Percentiles rank a stretch among this genome's conserved stretches.
Conservation (phyloP, 2,113 vertebrate species). For the Zeus faber region DNA sequence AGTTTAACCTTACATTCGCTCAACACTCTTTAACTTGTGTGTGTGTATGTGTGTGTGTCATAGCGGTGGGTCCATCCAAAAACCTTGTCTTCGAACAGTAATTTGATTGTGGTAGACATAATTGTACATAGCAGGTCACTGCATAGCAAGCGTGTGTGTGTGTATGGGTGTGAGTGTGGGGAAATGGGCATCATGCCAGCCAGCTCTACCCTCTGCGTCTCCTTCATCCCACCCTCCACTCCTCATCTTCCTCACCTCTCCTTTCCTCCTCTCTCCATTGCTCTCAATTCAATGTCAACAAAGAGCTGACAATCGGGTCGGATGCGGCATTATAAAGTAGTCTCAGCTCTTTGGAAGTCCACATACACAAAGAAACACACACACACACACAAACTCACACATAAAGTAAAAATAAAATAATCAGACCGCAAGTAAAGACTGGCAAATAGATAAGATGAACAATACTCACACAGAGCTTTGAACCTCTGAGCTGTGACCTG, state of each 20-base stretch:
- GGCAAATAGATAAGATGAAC: not conserved
- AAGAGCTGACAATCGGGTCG: constrained; percentile 64
- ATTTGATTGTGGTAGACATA: constrained; percentile 61
- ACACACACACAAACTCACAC: constrained; percentile 1
- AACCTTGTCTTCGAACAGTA: constrained; percentile 56
- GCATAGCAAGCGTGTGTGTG: constrained; percentile 37
- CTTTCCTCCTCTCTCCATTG: constrained; percentile 5
- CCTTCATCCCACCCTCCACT: not conserved
- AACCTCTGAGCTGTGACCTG: too few species aligned
- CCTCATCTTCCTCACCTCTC: constrained; percentile 1
- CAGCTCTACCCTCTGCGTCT: not conserved
- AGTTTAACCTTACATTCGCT: too few species aligned
- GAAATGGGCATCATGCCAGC: not conserved
- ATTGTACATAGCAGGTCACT: constrained; percentile 55
- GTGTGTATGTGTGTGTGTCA: constrained; percentile 2
- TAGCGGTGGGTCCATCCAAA: constrained; percentile 30
- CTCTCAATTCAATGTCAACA: constrained; percentile 59
- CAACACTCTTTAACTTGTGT: not conserved
- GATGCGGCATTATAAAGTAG: constrained; percentile 51
- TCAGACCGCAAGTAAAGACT: not conserved
- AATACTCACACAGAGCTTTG: constrained; percentile 1
- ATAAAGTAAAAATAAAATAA: not conserved
- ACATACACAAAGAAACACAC: constrained; percentile 4
- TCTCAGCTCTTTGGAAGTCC: constrained; percentile 58
- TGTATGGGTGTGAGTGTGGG: not conserved